These are phyloP conservation scores for Papilio machaon DNA, from an alignment of 1,140 invertebrate genomes.

Conservation along the genomic window DNA sequence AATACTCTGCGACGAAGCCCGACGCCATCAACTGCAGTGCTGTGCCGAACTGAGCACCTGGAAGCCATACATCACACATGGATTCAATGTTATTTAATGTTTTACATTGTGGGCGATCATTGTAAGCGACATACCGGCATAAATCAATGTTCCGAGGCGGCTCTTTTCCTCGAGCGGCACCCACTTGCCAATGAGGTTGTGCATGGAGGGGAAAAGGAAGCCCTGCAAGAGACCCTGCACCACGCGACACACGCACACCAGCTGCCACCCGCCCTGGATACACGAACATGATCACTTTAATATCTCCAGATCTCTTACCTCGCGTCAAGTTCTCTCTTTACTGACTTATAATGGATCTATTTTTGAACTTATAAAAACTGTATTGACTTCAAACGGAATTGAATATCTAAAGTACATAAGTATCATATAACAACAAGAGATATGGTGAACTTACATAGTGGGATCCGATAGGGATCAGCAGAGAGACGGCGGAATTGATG, in stretches of 20 bases:
- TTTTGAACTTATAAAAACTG: neutral
- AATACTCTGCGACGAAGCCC: slow-evolving; percentile 64
- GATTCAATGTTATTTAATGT: neutral
- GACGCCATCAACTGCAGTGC: slow-evolving; percentile 63
- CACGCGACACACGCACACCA: slow-evolving; percentile 83
- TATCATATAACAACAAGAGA: neutral
- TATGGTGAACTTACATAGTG: slow-evolving; percentile 57
- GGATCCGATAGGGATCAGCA: slow-evolving; percentile 63
- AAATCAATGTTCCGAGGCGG: slow-evolving; percentile 64
- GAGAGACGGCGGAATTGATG: slow-evolving; percentile 64
- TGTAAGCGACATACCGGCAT: slow-evolving; percentile 52
- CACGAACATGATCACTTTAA: slow-evolving; percentile 29
- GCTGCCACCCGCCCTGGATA: slow-evolving; percentile 58
- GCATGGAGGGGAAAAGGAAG: slow-evolving; percentile 86
- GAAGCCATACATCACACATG: slow-evolving; percentile 12
- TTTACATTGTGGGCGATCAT: neutral
- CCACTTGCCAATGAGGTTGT: slow-evolving; percentile 91
- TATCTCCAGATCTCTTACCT: neutral
- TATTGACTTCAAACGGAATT: too few species aligned
- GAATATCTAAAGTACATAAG: too few species aligned
- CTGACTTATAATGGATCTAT: neutral
- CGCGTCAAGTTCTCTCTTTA: neutral
- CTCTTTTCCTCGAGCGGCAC: slow-evolving; percentile 79
- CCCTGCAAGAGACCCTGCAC: slow-evolving; percentile 89
- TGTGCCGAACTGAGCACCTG: slow-evolving; percentile 59